Percentiles rank a stretch among this genome's conserved stretches.
Conservation (phyloP, 2,797 vertebrate genomes). For the Aratinga solstitialis region DNA sequence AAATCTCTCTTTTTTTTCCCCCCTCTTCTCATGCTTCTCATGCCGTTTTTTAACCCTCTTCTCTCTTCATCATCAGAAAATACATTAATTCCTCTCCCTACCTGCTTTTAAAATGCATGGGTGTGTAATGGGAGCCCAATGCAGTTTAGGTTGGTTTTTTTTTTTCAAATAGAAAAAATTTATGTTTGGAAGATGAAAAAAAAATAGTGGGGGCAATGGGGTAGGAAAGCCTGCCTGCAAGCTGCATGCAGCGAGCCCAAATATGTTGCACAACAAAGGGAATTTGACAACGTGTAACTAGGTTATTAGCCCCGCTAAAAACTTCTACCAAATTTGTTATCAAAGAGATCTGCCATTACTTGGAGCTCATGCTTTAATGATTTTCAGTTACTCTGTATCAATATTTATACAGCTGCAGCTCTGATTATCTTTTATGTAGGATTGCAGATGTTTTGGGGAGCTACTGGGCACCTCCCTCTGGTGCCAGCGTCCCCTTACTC, state of each 20-base stretch:
- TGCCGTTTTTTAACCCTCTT: neutral
- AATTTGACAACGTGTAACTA: neutral
- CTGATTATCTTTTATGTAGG: neutral
- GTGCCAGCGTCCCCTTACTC: neutral
- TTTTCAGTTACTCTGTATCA: neutral
- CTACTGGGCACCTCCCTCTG: neutral
- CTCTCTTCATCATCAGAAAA: neutral
- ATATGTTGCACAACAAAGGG: neutral
- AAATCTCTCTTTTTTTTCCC: neutral
- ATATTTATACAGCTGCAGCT: neutral
- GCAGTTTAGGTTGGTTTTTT: fast-evolving
- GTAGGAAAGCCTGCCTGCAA: neutral
- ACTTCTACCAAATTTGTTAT: neutral
- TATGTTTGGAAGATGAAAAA: neutral
- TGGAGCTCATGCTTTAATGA: fast-evolving
- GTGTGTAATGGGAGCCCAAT: too few relatives aligned
- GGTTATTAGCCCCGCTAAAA: neutral
- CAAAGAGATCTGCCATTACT: neutral
- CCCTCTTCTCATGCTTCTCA: neutral
- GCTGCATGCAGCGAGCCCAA: neutral
- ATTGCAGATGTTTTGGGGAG: neutral
- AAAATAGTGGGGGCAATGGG: neutral
- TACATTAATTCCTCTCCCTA: neutral
- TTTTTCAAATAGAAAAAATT: neutral
- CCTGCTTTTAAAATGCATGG: neutral